Percentiles rank a stretch among this genome's conserved stretches.
Conservation (phyloP, 1,140 invertebrate species). For the Heterodera carotae region DNA sequence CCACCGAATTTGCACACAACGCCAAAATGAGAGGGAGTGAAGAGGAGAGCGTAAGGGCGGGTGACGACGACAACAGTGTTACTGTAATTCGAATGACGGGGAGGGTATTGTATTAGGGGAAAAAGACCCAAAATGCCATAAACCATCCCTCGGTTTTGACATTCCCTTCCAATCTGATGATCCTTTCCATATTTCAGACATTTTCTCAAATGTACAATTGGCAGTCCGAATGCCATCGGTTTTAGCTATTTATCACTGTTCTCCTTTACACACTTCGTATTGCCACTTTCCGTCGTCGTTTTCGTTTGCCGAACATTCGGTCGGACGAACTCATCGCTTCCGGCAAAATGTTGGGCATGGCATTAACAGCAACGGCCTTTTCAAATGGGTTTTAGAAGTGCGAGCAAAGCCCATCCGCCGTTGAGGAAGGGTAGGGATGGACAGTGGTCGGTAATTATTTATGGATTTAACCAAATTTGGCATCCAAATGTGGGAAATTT, state of each 20-base stretch:
- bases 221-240: neutral
- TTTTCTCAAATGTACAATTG: no score
- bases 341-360: neutral
- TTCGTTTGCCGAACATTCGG: neutral
- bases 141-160: no score
- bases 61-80: neutral
- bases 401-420: neutral
- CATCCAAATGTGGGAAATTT: conserved; percentile 3
- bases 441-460: neutral
- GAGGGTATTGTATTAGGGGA: no score
- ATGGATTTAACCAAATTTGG: neutral
- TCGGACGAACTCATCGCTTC: neutral
- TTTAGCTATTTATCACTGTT: neutral
- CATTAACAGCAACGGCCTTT: neutral
- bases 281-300: neutral
- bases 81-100: no score
- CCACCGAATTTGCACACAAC: neutral
- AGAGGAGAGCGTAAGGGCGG: neutral
- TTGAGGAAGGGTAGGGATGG: neutral
- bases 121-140: no score
- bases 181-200: no score
- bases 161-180: no score
- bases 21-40: neutral
- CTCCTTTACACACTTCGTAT: neutral
- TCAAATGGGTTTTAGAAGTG: neutral